These are phyloP conservation scores for Eupeodes corollae DNA, from an alignment of 1,140 invertebrate species.

Conservation along the genomic window DNA sequence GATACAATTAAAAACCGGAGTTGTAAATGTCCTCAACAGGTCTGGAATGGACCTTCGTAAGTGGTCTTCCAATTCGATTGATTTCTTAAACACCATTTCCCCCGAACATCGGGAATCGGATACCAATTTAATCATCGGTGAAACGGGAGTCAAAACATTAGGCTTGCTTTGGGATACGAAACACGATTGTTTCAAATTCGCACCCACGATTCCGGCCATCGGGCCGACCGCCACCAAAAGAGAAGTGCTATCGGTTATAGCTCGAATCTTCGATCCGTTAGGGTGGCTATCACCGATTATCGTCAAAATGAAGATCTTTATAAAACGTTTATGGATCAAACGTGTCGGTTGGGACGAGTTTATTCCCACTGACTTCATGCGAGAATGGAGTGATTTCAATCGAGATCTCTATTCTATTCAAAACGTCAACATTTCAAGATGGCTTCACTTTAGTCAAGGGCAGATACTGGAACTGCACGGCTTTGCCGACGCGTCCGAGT, in stretches of 20 bases:
- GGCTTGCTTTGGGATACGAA: conserved; percentile 17
- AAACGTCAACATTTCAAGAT: too few relatives aligned
- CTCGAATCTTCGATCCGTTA: conserved; percentile 24
- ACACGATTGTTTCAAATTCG: conserved; percentile 14
- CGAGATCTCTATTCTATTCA: too few relatives aligned
- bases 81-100: background rate
- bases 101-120: background rate
- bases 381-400: too few relatives aligned
- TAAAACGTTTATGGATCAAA: conserved; percentile 28
- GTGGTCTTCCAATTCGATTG: background rate
- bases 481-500: too few relatives aligned
- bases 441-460: too few relatives aligned
- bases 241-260: conserved; percentile 19
- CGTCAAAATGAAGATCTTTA: conserved; percentile 23
- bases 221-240: conserved; percentile 16
- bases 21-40: too few relatives aligned
- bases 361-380: conserved; percentile 8
- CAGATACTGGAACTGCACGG: too few relatives aligned
- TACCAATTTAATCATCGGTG: background rate
- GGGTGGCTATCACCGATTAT: conserved; percentile 25
- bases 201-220: conserved; percentile 7
- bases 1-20: background rate
- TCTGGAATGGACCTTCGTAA: conserved; percentile 1
- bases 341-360: conserved; percentile 24
- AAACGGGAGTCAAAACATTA: conserved; percentile 8